Percentiles rank a stretch among this genome's conserved stretches.
Evolutionary conservation across 2,888 invertebrate genomes (phyloP).

Genomic region (Choreutis nemorana): DNA sequence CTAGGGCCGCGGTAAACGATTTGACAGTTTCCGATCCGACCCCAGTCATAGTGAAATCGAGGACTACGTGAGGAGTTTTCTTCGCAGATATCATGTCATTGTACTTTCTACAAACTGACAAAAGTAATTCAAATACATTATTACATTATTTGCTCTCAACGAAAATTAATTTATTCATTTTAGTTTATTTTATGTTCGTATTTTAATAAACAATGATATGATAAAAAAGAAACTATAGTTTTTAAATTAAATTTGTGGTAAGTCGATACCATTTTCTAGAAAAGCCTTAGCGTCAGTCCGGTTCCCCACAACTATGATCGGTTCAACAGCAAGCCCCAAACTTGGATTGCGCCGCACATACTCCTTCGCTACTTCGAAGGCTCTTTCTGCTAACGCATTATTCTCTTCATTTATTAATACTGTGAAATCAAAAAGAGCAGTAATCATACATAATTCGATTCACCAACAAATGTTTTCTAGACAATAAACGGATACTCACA

Average conservation of each 20-base stretch:
- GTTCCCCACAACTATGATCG: slow-evolving; percentile 72
- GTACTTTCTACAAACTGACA: slow-evolving; percentile 76
- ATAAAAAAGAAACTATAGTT: background rate
- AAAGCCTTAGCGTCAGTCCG: slow-evolving; percentile 75
- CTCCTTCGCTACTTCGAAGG: slow-evolving; percentile 74
- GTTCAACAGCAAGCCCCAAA: slow-evolving; percentile 70
- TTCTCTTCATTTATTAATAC: slow-evolving; percentile 80
- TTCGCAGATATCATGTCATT: slow-evolving; percentile 70
- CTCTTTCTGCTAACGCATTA: slow-evolving; percentile 74
- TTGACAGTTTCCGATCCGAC: slow-evolving; percentile 86
- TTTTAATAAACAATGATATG: background rate
- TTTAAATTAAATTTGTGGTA: slow-evolving; percentile 20
- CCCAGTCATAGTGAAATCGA: slow-evolving; percentile 85
- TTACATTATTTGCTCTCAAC: background rate
- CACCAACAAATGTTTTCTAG: slow-evolving; percentile 11
- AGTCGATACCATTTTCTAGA: slow-evolving; percentile 76
- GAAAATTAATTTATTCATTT: background rate
- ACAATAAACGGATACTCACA: slow-evolving; percentile 60
- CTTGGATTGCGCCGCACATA: slow-evolving; percentile 75
- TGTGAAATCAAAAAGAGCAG: slow-evolving; percentile 25
- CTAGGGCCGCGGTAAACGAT: slow-evolving; percentile 81
- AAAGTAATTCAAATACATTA: background rate
- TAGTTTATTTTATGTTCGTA: background rate
- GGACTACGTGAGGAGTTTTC: slow-evolving; percentile 77
- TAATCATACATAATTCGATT: slow-evolving; percentile 1